Percentiles rank a stretch among this genome's conserved stretches.
Conservation (phyloP, 2,113 vertebrate genomes). For the Aleadryas rufinucha region DNA sequence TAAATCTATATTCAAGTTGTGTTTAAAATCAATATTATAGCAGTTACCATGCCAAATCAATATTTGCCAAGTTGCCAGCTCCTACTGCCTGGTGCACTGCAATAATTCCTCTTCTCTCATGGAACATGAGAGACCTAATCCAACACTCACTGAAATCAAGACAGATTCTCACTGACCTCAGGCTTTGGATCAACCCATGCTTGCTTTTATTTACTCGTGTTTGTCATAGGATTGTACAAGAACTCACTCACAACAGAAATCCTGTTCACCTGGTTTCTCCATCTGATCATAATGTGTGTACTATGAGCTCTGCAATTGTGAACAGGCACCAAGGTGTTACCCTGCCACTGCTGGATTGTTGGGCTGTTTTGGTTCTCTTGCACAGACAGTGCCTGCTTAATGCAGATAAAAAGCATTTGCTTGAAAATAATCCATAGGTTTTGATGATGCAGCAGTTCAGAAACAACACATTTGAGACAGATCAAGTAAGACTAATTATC, state of each 20-base stretch:
- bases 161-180: neutral
- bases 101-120: neutral
- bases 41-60: neutral
- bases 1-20: constrained; percentile 30
- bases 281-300: neutral
- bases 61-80: neutral
- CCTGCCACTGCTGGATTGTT: neutral
- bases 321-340: neutral
- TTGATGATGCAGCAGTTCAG: neutral
- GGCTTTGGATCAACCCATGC: neutral
- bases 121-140: neutral
- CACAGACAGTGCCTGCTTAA: neutral
- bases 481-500: constrained; percentile 32
- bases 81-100: neutral
- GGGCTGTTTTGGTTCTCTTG: neutral
- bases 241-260: neutral
- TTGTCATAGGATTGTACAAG: neutral
- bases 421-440: neutral
- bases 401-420: neutral
- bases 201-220: neutral
- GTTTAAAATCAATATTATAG: constrained; percentile 27
- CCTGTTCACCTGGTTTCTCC: neutral
- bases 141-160: neutral
- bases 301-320: neutral
- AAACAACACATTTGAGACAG: neutral